phyloP scores from a whole-genome alignment of 1,140 invertebrate species.

The Cyclargus thomasi region DNA sequence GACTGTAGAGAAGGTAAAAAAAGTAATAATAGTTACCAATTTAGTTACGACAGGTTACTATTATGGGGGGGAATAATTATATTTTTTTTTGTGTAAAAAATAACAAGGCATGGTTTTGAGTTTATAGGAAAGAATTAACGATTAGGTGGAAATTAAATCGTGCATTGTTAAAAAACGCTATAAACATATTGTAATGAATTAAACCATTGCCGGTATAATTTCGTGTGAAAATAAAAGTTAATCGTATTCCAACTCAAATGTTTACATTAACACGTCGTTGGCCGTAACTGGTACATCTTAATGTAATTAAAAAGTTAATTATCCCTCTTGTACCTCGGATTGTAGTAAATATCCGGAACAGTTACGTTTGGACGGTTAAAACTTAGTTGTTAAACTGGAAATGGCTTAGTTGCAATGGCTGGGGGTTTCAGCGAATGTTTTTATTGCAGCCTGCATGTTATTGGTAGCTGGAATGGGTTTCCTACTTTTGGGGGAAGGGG shows the following conservation, averaged over 20 bases:
- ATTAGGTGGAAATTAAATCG: neutral
- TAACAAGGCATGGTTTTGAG: no score
- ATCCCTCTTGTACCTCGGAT: neutral
- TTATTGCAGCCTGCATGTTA: neutral
- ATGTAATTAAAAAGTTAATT: constrained; percentile 1
- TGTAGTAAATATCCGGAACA: neutral
- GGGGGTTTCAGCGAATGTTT: neutral
- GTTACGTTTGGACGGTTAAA: neutral
- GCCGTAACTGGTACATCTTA: neutral
- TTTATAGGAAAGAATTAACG: neutral
- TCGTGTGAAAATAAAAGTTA: constrained; percentile 3
- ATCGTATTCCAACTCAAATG: neutral
- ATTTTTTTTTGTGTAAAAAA: no score
- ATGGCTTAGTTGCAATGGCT: neutral
- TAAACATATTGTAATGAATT: neutral
- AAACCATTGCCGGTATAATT: neutral
- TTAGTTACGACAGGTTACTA: no score
- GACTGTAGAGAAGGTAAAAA: no score
- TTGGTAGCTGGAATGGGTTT: no score
- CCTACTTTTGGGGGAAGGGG: no score
- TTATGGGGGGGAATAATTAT: no score
- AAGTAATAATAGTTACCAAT: no score
- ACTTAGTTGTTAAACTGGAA: neutral
- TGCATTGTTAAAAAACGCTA: neutral
- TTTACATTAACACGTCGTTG: neutral